Conservation (phyloP, 1,140 invertebrate genomes). For the Contarinia nasturtii region DNA sequence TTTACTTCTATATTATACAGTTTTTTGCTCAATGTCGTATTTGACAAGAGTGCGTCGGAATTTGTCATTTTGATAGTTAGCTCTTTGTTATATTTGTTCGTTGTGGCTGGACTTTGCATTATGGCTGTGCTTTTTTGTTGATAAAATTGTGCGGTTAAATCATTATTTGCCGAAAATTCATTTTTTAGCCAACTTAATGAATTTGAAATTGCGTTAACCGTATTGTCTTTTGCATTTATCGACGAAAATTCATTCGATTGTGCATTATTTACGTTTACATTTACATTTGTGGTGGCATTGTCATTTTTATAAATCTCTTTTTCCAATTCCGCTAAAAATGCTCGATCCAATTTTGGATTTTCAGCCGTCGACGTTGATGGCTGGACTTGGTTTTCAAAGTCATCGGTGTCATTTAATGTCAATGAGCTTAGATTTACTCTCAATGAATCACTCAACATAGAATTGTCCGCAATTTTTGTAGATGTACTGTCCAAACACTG, state of each 20-base stretch:
- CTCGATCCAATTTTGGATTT: conserved; percentile 28
- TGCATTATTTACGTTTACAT: conserved; percentile 24
- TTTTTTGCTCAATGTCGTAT: conserved; percentile 12
- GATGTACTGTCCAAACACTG: too few relatives aligned
- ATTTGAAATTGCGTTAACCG: neutral
- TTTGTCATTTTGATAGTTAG: too few relatives aligned
- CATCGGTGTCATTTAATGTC: conserved; percentile 8
- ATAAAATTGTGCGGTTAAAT: too few relatives aligned
- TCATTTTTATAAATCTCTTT: conserved; percentile 29
- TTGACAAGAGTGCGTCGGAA: conserved; percentile 8
- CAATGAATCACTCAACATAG: conserved; percentile 1
- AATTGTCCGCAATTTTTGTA: neutral
- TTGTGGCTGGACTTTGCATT: too few relatives aligned
- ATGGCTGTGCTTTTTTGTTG: too few relatives aligned
- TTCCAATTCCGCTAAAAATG: conserved; percentile 38
- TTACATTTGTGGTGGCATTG: conserved; percentile 16
- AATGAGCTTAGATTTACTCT: conserved; percentile 11
- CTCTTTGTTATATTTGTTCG: too few relatives aligned
- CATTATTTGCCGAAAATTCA: too few relatives aligned
- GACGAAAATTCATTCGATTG: conserved; percentile 22
- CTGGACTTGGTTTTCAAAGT: too few relatives aligned
- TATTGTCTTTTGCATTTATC: neutral
- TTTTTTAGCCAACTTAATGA: too few relatives aligned
- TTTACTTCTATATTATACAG: neutral
- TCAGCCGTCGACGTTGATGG: neutral